phyloP scores from a whole-genome alignment of 2,797 vertebrate species.

The Acanthurus lineatus region DNA sequence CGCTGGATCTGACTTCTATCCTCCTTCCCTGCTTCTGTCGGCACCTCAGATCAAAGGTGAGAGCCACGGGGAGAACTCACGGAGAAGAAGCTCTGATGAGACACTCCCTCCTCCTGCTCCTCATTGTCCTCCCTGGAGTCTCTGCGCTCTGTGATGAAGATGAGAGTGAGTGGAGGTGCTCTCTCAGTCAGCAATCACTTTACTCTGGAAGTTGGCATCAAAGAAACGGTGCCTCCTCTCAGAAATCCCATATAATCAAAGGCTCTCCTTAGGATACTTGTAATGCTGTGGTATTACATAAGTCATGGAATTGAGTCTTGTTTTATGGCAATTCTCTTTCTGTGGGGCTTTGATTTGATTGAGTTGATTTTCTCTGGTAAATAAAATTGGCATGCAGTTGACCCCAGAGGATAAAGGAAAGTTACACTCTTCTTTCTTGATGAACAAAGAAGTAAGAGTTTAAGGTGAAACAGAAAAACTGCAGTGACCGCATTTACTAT shows the following conservation, averaged over 20 bases:
- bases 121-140: slow-evolving; percentile 2
- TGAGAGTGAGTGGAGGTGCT: slow-evolving; percentile 19
- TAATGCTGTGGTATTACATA: slow-evolving; percentile 10
- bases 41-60: slow-evolving; percentile 70
- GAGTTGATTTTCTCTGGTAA: slow-evolving; percentile 5
- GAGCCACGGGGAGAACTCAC: slow-evolving; percentile 42
- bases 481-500: background rate
- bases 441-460: background rate
- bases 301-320: slow-evolving; percentile 26
- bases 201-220: slow-evolving; percentile 43
- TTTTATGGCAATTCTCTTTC: slow-evolving; percentile 13
- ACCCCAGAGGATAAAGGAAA: background rate
- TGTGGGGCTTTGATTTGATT: slow-evolving; percentile 1
- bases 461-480: background rate
- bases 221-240: slow-evolving; percentile 36
- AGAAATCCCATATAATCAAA: slow-evolving; percentile 39
- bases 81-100: slow-evolving; percentile 48
- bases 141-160: slow-evolving; percentile 50
- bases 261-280: slow-evolving; percentile 12
- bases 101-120: slow-evolving; percentile 18
- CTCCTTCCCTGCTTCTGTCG: slow-evolving; percentile 43
- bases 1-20: slow-evolving; percentile 30
- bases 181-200: slow-evolving; percentile 48
- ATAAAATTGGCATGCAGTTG: background rate
- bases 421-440: background rate